Evolutionary conservation across 37 sponge, comb jelly and placozoan species (phyloP), one percentile per base, ranked within the genome.

Genomic region (Halichondria panicea): DNA sequence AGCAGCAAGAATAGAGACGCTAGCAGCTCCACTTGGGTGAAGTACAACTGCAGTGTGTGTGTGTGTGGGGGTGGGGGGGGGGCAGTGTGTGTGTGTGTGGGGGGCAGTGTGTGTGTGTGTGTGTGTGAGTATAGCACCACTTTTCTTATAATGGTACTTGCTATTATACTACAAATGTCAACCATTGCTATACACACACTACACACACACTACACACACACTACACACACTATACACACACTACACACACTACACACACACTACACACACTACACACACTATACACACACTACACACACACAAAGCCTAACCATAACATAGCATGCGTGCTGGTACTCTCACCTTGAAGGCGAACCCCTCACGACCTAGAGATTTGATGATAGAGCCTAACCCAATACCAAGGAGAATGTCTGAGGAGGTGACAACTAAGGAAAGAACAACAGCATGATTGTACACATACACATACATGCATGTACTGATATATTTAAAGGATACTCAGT

Each of bases 321-420:
- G n/a, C n/a, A n/a, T n/a, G n/a, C n/a, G n/a, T n/a, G n/a, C n/a
- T n/a, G n/a, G n/a, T n/a, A n/a, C n/a, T n/a, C n/a, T n/a, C n/a
- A n/a, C n/a, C n/a, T n/a, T n/a, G n/a, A n/a, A n/a, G n/a, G n/a
- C n/a, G n/a, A n/a, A n/a, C n/a, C n/a, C n/a, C n/a, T n/a, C n/a
- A n/a, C n/a, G n/a, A n/a, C n/a, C n/a, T n/a, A 79, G 42, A 21
- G 72, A 55, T 54, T 90, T 85, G 65, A 83, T 58, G 12, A 84
- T 65, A 0, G 89, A 81, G n/a, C 84, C 91, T 40, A 95, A 67
- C 22, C 95, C 95, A 4, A 94, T 82, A n/a, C 91, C 95, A 33
- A 94, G 63, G 5, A 94, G 55, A 85, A 94, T 89, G 70, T 94
- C 92, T 91, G 21, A 24, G 25, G 2, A 60, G 45, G 32, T 34